Conservation (phyloP, 1,140 invertebrate genomes). For the Trinorchestia longiramus region DNA sequence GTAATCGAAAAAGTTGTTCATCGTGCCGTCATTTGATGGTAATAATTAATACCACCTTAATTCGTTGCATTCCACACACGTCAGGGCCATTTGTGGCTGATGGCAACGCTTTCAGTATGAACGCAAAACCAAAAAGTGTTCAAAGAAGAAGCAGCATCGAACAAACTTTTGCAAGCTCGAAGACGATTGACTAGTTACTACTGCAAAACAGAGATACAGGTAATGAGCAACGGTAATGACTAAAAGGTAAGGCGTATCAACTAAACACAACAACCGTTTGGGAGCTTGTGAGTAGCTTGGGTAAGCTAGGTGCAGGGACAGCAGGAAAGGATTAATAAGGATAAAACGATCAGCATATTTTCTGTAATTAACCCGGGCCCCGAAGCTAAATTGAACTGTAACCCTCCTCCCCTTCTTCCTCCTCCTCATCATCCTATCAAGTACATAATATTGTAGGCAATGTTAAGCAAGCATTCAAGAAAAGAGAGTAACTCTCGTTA, state of each 20-base stretch:
- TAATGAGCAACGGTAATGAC: not conserved
- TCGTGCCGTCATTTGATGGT: not conserved
- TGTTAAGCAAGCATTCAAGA: not conserved
- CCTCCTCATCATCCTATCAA: no score
- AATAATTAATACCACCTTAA: not conserved
- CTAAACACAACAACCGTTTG: not conserved
- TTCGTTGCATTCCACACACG: not conserved
- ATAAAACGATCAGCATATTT: not conserved
- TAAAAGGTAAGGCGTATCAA: not conserved
- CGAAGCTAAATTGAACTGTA: no score
- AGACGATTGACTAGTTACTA: not conserved
- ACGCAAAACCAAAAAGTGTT: not conserved
- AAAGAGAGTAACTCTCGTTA: not conserved
- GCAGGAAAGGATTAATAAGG: not conserved
- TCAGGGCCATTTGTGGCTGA: not conserved
- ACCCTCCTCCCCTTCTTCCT: no score
- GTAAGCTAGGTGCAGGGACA: not conserved
- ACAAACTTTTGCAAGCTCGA: not conserved
- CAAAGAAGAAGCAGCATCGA: not conserved
- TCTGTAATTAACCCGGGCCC: not conserved
- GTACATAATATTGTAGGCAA: no score
- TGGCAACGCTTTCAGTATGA: not conserved
- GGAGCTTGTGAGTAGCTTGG: not conserved
- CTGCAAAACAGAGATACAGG: not conserved
- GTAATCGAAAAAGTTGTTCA: not conserved